These are phyloP conservation scores for Caenorhabditis sp. DNA, from an alignment of 2,888 invertebrate species.

Conservation along the genomic window DNA sequence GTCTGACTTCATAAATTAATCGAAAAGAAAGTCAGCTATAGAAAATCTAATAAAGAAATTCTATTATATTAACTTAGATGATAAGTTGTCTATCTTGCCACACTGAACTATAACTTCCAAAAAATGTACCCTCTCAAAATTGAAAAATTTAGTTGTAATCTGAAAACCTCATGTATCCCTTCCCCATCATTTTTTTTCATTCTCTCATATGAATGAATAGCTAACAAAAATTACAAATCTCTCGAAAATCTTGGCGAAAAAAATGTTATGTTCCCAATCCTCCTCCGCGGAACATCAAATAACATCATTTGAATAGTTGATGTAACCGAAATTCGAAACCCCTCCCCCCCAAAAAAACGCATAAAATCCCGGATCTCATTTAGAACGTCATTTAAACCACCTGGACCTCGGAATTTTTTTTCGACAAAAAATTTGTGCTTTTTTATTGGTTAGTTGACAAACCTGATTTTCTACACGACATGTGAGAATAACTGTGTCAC, in stretches of 20 bases:
- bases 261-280: not conserved
- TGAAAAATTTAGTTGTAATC: too few relatives aligned
- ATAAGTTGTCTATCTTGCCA: too few relatives aligned
- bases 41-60: too few relatives aligned
- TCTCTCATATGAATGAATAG: too few relatives aligned
- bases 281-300: not conserved
- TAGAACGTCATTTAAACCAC: not conserved
- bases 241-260: not conserved
- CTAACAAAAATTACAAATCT: too few relatives aligned
- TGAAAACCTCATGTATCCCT: not conserved
- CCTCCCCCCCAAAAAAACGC: not conserved
- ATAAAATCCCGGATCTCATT: slow-evolving; percentile 2
- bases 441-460: not conserved
- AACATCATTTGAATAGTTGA: not conserved
- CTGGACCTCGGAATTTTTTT: not conserved
- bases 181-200: not conserved
- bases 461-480: slow-evolving; percentile 68
- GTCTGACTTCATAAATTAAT: too few relatives aligned
- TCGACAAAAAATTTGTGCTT: not conserved
- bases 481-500: slow-evolving; percentile 57
- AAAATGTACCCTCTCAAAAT: too few relatives aligned
- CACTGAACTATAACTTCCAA: too few relatives aligned
- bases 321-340: too few relatives aligned
- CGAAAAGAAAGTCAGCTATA: too few relatives aligned
- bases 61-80: too few relatives aligned